These are phyloP conservation scores for Pseudoatta argentina DNA, from an alignment of 1,140 invertebrate genomes.

Conservation along the genomic window DNA sequence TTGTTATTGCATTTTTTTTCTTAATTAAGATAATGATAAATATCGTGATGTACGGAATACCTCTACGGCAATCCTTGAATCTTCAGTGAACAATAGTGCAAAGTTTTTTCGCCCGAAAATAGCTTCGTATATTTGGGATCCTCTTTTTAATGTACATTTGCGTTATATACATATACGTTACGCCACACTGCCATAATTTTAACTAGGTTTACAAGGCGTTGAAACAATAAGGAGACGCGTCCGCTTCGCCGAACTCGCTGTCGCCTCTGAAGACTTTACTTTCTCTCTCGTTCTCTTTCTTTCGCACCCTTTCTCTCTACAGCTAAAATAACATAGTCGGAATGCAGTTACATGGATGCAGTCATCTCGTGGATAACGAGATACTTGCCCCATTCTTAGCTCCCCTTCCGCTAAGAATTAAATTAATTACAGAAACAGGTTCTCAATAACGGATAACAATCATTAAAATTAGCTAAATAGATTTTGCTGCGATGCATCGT, in stretches of 20 bases:
- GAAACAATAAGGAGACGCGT: constrained; percentile 70
- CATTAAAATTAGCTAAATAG: constrained; percentile 89
- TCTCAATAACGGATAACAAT: constrained; percentile 79
- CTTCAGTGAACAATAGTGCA: constrained; percentile 60
- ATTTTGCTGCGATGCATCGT: constrained; percentile 94
- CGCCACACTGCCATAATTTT: constrained; percentile 59
- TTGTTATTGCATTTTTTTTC: constrained; percentile 7
- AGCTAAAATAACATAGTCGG: constrained; percentile 80
- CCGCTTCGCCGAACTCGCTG: constrained; percentile 56
- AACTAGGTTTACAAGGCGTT: constrained; percentile 70
- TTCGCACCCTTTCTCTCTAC: constrained; percentile 65
- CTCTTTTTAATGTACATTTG: constrained; percentile 83
- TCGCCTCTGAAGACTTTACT: constrained; percentile 64
- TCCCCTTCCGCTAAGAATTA: constrained; percentile 77
- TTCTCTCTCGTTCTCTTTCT: constrained; percentile 14
- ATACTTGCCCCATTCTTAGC: constrained; percentile 69
- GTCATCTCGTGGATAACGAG: constrained; percentile 78
- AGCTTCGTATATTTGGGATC: constrained; percentile 84
- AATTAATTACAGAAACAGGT: constrained; percentile 78
- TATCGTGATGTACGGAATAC: constrained; percentile 21
- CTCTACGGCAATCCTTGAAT: constrained; percentile 13
- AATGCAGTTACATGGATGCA: constrained; percentile 78
- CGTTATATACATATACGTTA: constrained; percentile 84
- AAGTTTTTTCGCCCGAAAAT: constrained; percentile 82
- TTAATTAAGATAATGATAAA: background rate